A percentile compares a stretch with the other conserved stretches of the same genome.
phyloP scores from a whole-genome alignment of 2,113 vertebrate genomes.

The Physeter macrocephalus region DNA sequence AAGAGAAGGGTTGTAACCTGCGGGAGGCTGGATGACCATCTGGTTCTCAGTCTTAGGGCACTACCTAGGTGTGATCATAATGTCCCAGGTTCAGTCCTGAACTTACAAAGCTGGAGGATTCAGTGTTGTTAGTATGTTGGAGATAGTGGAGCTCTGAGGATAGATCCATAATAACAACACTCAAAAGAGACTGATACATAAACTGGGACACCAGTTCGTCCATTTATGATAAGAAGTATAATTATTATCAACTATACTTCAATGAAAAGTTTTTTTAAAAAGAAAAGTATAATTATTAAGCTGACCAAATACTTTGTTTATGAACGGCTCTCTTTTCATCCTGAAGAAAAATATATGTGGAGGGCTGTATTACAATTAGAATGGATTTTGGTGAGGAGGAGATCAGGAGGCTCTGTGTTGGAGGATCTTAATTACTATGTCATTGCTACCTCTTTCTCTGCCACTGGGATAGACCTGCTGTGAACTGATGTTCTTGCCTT shows the following conservation, averaged over 20 bases:
- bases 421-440: neutral
- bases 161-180: neutral
- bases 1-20: neutral
- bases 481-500: neutral
- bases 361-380: neutral
- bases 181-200: neutral
- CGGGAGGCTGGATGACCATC: neutral
- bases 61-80: neutral
- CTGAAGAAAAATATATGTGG: neutral
- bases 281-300: neutral
- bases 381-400: neutral
- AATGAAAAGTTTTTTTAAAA: too few relatives aligned
- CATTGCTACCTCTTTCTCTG: neutral
- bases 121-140: neutral
- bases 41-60: neutral
- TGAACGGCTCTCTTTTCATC: neutral
- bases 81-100: neutral
- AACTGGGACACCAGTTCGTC: neutral
- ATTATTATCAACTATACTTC: neutral
- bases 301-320: neutral
- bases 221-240: neutral
- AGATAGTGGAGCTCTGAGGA: neutral
- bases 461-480: neutral
- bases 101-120: neutral
- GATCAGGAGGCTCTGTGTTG: neutral